Percentiles rank a stretch among this genome's conserved stretches.
These are phyloP conservation scores for Eupithecia inturbata DNA, from an alignment of 2,888 invertebrate species.

Conservation along the genomic window DNA sequence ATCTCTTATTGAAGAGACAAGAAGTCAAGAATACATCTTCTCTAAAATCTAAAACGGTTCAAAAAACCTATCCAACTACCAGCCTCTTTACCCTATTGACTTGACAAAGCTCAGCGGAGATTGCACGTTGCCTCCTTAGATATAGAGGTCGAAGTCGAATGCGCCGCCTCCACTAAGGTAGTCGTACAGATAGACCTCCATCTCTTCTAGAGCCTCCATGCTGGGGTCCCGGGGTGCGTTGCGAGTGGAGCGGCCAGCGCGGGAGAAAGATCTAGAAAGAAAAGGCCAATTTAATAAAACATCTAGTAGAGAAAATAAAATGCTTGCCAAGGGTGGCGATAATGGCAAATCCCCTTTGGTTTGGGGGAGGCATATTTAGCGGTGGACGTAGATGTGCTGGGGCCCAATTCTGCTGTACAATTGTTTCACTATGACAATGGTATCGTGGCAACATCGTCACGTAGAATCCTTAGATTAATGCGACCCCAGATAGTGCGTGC, in stretches of 20 bases:
- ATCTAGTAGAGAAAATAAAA: too few relatives aligned
- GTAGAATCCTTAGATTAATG: too few relatives aligned
- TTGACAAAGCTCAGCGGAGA: slow-evolving; percentile 20
- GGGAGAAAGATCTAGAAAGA: slow-evolving; percentile 63
- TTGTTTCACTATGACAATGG: too few relatives aligned
- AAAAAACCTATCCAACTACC: neutral
- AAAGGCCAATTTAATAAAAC: neutral
- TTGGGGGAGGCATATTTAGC: too few relatives aligned
- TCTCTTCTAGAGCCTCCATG: slow-evolving; percentile 81
- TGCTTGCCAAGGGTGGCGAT: too few relatives aligned
- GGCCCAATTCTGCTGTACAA: too few relatives aligned
- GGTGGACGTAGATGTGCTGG: too few relatives aligned
- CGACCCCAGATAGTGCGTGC: too few relatives aligned
- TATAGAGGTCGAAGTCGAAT: slow-evolving; percentile 82
- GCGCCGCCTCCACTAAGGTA: slow-evolving; percentile 85
- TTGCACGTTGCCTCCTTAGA: slow-evolving; percentile 53
- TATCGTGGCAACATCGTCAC: too few relatives aligned
- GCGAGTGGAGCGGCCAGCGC: slow-evolving; percentile 80
- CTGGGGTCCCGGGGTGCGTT: slow-evolving; percentile 71
- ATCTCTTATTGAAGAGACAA: neutral
- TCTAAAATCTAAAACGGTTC: neutral
- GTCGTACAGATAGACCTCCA: slow-evolving; percentile 85
- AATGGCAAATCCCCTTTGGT: too few relatives aligned
- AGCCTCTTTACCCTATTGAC: neutral
- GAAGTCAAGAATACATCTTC: neutral